Evolutionary conservation across 2,797 vertebrate genomes (phyloP).

Genomic region (Parambassis ranga): DNA sequence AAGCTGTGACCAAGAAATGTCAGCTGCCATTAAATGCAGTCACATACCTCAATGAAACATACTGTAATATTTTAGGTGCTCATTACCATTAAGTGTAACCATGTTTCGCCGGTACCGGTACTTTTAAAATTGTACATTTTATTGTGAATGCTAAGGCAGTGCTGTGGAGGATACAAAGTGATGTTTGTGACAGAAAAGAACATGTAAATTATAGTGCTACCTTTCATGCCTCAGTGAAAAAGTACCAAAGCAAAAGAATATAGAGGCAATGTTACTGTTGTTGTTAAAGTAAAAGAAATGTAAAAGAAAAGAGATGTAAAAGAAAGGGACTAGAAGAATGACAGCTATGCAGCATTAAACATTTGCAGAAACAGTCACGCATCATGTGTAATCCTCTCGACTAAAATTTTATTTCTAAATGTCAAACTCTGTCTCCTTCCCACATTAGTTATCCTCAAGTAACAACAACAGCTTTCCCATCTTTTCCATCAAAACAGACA

Average conservation of each 20-base stretch:
- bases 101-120: too few species aligned
- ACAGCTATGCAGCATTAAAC: slow-evolving; percentile 12
- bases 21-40: slow-evolving; percentile 73
- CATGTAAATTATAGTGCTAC: not conserved
- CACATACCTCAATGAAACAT: slow-evolving; percentile 41
- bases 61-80: slow-evolving; percentile 32
- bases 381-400: slow-evolving; percentile 26
- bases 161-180: not conserved
- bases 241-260: not conserved
- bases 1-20: slow-evolving; percentile 80
- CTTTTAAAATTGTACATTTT: not conserved
- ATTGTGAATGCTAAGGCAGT: not conserved
- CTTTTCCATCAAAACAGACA: slow-evolving; percentile 11
- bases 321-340: slow-evolving; percentile 14
- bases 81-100: too few species aligned
- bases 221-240: slow-evolving; percentile 1
- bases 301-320: not conserved
- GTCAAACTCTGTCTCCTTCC: slow-evolving; percentile 10
- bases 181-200: not conserved
- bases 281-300: not conserved
- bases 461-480: slow-evolving; percentile 7
- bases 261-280: not conserved
- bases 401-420: slow-evolving; percentile 10
- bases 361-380: slow-evolving; percentile 19
- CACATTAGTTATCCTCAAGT: not conserved